These are phyloP conservation scores for Chrysolina americana DNA, from an alignment of 2,888 invertebrate genomes.

Conservation along the genomic window DNA sequence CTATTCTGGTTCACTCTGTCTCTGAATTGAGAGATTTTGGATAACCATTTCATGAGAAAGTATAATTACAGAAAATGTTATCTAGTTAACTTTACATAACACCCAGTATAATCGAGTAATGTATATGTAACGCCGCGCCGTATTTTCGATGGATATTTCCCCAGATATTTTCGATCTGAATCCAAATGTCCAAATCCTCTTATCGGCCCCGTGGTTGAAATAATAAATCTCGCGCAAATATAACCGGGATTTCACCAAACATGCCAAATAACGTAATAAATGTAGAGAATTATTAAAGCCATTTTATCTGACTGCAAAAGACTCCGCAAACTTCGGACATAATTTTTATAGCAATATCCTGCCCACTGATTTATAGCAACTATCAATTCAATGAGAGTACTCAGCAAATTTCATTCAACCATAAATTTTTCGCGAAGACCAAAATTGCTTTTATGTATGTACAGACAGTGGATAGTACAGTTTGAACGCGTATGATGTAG, in stretches of 20 bases:
- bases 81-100: no score
- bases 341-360: conserved; percentile 67
- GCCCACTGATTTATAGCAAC: conserved; percentile 64
- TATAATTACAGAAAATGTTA: no score
- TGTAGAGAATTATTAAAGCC: conserved; percentile 66
- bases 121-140: no score
- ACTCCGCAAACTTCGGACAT: conserved; percentile 66
- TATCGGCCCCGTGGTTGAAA: conserved; percentile 34
- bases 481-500: conserved; percentile 53
- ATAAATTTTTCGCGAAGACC: conserved; percentile 62
- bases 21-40: no score
- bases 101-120: no score
- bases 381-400: conserved; percentile 66
- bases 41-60: no score
- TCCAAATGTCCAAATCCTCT: conserved; percentile 24
- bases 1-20: no score
- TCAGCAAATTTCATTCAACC: conserved; percentile 65
- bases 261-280: conserved; percentile 63
- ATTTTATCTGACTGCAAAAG: conserved; percentile 65
- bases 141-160: conserved; percentile 35
- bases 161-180: conserved; percentile 25
- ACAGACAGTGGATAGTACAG: conserved; percentile 60
- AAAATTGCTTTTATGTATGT: conserved; percentile 63
- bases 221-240: conserved; percentile 43
- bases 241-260: conserved; percentile 57